These are phyloP conservation scores for Apteryx mantelli DNA, from an alignment of 2,113 vertebrate genomes.

Conservation along the genomic window DNA sequence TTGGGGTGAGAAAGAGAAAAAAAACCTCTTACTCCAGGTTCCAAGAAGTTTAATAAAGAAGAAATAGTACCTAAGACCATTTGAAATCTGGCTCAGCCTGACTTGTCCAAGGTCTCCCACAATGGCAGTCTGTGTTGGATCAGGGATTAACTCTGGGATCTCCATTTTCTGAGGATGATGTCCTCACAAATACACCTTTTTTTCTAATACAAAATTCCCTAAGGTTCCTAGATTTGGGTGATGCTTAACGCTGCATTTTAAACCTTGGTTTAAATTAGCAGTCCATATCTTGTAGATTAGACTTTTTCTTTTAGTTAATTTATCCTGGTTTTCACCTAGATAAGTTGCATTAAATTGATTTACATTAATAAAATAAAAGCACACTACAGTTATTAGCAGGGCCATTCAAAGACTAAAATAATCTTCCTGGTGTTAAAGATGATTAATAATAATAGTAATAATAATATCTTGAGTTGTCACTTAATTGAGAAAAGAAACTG, in stretches of 20 bases:
- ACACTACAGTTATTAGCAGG: neutral
- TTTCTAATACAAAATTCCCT: neutral
- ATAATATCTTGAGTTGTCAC: neutral
- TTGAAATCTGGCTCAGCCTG: neutral
- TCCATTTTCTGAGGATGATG: neutral
- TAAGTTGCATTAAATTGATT: neutral
- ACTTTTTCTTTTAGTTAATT: neutral
- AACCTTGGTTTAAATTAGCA: neutral
- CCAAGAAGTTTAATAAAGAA: neutral
- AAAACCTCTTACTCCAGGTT: neutral
- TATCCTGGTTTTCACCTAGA: neutral
- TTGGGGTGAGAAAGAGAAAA: neutral
- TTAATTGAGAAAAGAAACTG: neutral
- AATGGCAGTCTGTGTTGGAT: neutral
- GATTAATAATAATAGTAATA: neutral
- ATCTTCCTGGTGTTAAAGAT: neutral
- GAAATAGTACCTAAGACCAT: neutral
- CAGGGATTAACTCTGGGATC: neutral
- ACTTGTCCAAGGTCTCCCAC: neutral
- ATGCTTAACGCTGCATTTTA: neutral
- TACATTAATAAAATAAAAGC: neutral
- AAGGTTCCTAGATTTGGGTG: neutral
- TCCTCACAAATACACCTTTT: neutral
- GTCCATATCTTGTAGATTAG: neutral
- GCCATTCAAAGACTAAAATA: neutral